Evolutionary conservation across 2,113 vertebrate genomes (phyloP), one percentile per base, ranked within the genome.

Genomic region (Ursus arctos): DNA sequence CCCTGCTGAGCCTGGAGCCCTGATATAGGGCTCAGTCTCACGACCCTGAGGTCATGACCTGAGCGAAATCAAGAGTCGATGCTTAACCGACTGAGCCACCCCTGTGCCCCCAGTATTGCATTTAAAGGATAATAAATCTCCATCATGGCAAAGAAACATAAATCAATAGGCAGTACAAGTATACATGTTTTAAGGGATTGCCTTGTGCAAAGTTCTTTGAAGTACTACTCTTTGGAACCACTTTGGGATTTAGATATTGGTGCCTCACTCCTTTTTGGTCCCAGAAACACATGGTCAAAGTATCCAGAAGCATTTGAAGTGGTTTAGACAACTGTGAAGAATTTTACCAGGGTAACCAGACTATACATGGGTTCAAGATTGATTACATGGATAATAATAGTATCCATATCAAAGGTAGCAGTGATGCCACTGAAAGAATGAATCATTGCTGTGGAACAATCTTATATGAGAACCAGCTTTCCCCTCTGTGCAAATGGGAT

Each of bases 51-150:
- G 19, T 69, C 33, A 21, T 36, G 33, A 36, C 67, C 67, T 36
- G 67, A 69, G 33, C 67, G 18, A 69, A 36, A 69, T 69, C 33
- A 69, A 36, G 18, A 69, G 67, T 69, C 18, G 19, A 36, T 3
- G 9, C 67, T 69, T 69, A 69, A 69, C 55, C 6, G 18, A 57
- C 55, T 57, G 55, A 57, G 55, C 55, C 19, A 57, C 18, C 16
- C 67, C n/a, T 16, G 67, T 36, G 67, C 67, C 67, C 18, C 59
- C 69, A 59, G 59, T 33, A 14, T 51, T 49, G 40, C 43, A 31
- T 26, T 91, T 97, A 96, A 98, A 94, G 72, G 89, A 55, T 63
- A 81, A 63, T 93, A 97, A 98, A 97, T 74, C 71, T 97, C 86
- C 11, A 88, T 16, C 8, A 47, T 86, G 88, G 82, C 59, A 65